Conservation (phyloP, 1,140 invertebrate genomes). For the Dreissena rostriformis region DNA sequence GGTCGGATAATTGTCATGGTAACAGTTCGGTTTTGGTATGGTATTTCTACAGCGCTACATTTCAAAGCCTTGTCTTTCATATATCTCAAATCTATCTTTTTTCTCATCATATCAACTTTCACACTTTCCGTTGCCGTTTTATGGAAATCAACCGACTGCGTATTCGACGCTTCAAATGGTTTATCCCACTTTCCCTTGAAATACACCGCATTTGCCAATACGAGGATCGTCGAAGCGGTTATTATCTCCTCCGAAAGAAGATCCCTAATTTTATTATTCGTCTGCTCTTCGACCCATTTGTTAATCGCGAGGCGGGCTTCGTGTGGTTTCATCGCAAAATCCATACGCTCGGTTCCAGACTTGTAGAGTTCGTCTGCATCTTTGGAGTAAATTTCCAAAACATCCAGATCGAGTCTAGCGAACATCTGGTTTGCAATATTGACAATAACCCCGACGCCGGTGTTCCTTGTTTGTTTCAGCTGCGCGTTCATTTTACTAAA, state of each 20-base stretch:
- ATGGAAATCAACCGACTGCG: conserved; percentile 75
- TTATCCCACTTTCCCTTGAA: conserved; percentile 89
- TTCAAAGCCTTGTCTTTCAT: conserved; percentile 82
- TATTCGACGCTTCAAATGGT: conserved; percentile 84
- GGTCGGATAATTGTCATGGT: conserved; percentile 90
- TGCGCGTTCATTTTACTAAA: conserved; percentile 4
- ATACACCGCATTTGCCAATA: conserved; percentile 89
- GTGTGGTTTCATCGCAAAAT: conserved; percentile 35
- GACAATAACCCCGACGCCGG: conserved; percentile 84
- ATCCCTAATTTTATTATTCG: conserved; percentile 85
- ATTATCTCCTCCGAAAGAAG: conserved; percentile 83
- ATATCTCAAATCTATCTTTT: conserved; percentile 36
- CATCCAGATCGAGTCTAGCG: conserved; percentile 2
- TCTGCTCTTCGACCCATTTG: conserved; percentile 86
- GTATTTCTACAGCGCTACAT: conserved; percentile 87
- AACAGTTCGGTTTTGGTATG: conserved; percentile 85
- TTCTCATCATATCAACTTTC: conserved; percentile 81
- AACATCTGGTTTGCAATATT: conserved; percentile 90
- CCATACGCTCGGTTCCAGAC: conserved; percentile 19
- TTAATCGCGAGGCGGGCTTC: conserved; percentile 83
- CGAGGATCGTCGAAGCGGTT: conserved; percentile 83
- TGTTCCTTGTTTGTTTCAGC: conserved; percentile 12
- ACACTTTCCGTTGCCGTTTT: conserved; percentile 11
- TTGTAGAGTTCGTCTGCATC: background rate
- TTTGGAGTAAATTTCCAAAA: background rate